phyloP scores from a whole-genome alignment of 2,113 vertebrate species.

The Pristiophorus japonicus region DNA sequence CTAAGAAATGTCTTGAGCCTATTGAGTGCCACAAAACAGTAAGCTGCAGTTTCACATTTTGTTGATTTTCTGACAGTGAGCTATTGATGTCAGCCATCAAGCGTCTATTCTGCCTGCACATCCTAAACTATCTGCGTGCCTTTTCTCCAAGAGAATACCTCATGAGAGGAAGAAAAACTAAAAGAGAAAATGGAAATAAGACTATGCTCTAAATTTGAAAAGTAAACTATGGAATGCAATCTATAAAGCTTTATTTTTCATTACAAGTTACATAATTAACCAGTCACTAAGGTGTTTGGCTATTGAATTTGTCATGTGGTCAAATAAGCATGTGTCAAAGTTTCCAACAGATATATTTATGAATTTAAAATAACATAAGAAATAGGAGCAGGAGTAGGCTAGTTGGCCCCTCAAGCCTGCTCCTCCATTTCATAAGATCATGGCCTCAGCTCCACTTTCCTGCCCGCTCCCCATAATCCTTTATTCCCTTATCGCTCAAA shows the following conservation, averaged over 20 bases:
- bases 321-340: neutral
- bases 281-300: neutral
- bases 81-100: neutral
- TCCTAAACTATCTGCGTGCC: neutral
- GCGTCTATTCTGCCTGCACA: neutral
- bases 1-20: neutral
- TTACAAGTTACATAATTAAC: neutral
- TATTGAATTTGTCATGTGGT: neutral
- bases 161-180: neutral
- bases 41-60: neutral
- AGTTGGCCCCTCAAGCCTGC: no score
- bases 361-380: no score
- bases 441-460: no score
- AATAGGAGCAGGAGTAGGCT: no score
- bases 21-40: neutral
- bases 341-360: neutral
- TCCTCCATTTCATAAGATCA: no score
- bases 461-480: no score
- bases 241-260: neutral
- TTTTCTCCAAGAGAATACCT: neutral
- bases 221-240: neutral
- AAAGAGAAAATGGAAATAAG: neutral
- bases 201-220: neutral
- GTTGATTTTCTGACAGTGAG: neutral
- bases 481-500: no score